These are phyloP conservation scores for Protaetia brevitarsis DNA, from an alignment of 1,140 invertebrate genomes.

Conservation along the genomic window DNA sequence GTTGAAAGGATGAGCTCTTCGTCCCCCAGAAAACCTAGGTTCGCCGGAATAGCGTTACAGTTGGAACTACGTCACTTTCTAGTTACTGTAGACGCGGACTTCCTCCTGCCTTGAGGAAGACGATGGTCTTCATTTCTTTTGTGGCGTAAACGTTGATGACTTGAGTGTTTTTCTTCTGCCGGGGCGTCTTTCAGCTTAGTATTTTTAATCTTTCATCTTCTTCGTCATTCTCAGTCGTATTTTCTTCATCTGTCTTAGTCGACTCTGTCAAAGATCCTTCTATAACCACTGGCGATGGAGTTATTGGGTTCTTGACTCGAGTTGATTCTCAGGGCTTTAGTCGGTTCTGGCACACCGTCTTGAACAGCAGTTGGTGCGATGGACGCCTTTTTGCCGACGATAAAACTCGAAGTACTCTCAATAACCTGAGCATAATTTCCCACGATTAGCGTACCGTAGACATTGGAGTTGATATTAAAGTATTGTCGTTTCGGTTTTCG, in stretches of 20 bases:
- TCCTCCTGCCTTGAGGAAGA: slow-evolving; percentile 72
- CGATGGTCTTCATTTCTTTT: slow-evolving; percentile 66
- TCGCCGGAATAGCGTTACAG: slow-evolving; percentile 81
- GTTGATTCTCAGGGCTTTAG: slow-evolving; percentile 44
- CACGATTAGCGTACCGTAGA: slow-evolving; percentile 70
- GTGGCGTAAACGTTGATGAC: slow-evolving; percentile 76
- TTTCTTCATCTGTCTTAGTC: slow-evolving; percentile 50
- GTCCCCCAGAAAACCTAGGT: slow-evolving; percentile 64
- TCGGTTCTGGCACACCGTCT: slow-evolving; percentile 54
- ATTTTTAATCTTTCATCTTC: slow-evolving; percentile 51
- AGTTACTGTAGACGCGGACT: slow-evolving; percentile 75
- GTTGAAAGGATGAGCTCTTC: slow-evolving; percentile 45
- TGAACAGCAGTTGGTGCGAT: slow-evolving; percentile 35
- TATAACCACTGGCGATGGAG: slow-evolving; percentile 62
- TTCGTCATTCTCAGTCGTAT: slow-evolving; percentile 46
- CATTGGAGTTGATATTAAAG: slow-evolving; percentile 70
- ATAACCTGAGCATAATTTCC: slow-evolving; percentile 73
- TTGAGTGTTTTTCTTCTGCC: slow-evolving; percentile 65
- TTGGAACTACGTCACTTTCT: slow-evolving; percentile 75
- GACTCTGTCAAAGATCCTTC: slow-evolving; percentile 67
- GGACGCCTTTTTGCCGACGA: slow-evolving; percentile 49
- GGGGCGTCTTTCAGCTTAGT: slow-evolving; percentile 47
- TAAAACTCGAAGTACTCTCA: slow-evolving; percentile 69
- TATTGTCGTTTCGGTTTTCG: slow-evolving; percentile 65
- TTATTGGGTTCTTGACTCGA: slow-evolving; percentile 48